A percentile compares a stretch with the other conserved stretches of the same genome.
Evolutionary conservation across 2,888 invertebrate species (phyloP).

Genomic region (Chrysolina oricalcia): DNA sequence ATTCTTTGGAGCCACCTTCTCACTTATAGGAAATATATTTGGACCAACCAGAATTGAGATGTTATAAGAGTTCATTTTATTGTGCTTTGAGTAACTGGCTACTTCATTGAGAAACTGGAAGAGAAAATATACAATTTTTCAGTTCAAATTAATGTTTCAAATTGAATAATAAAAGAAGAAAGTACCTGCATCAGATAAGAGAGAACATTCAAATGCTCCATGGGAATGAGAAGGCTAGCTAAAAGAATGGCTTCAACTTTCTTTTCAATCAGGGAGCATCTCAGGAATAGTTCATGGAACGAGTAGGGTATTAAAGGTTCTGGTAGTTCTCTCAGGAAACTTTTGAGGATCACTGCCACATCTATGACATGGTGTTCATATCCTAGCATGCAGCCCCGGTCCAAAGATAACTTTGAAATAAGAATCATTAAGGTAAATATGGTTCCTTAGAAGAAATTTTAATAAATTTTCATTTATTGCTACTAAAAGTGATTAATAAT

Average conservation of each 20-base stretch:
- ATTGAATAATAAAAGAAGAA: conserved; percentile 18
- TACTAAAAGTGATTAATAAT: no score
- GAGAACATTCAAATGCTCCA: conserved; percentile 84
- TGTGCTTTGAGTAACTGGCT: conserved; percentile 79
- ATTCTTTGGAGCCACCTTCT: conserved; percentile 73
- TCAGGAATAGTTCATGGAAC: conserved; percentile 85
- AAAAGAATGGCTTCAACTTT: conserved; percentile 79
- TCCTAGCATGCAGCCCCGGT: conserved; percentile 81
- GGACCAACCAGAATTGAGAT: conserved; percentile 90
- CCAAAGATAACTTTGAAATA: conserved; percentile 78
- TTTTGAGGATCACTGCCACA: conserved; percentile 88
- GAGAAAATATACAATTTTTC: conserved; percentile 41
- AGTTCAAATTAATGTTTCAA: not conserved
- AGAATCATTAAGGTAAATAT: no score
- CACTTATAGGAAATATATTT: conserved; percentile 87
- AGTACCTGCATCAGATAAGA: conserved; percentile 87
- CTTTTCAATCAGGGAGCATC: conserved; percentile 77
- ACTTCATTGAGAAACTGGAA: conserved; percentile 81
- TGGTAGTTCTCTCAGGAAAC: conserved; percentile 88
- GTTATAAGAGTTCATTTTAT: conserved; percentile 90
- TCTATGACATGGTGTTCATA: conserved; percentile 87
- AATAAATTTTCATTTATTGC: no score
- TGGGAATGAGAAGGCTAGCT: conserved; percentile 82
- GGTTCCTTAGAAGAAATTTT: no score
- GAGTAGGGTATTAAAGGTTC: conserved; percentile 85